Evolutionary conservation across 2,113 vertebrate genomes (phyloP), one percentile per base, ranked within the genome.

Genomic region (Cairina moschata): DNA sequence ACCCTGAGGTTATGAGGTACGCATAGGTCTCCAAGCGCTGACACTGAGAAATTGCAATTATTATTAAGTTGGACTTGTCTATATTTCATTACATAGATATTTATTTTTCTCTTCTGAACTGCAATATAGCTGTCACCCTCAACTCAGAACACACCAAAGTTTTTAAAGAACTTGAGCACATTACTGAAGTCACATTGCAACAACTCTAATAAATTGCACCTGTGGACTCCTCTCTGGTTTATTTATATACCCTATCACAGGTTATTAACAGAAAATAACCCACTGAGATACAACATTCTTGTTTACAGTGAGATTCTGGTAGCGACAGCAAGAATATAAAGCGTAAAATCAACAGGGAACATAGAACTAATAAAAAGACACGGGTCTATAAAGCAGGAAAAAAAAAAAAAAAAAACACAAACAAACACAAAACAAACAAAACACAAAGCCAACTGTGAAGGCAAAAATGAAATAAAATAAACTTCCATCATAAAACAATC

Each of bases 261-360:
- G 97, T 98, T 98, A 98, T 98, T 98, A 98, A 98, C 95, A 97
- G 98, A 98, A 98, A 97, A 98, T 98, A 98, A 98, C 97, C 97
- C 95, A 98, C 98, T 98, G 98, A 97, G 97, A 97, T 97, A 98
- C 97, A 98, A 89, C 97, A 97, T 96, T 98, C 97, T 98, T 98
- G 97, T 98, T 98, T 98, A 98, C 98, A 98, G 97, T 97, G 98
- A 98, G 97, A 96, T 96, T 95, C 95, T 97, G 97, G 95, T 98
- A 97, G 96, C 97, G 98, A 98, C 97, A 98, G 97, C 97, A 98
- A 96, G 97, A 98, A 97, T 97, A 98, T 98, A 98, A 98, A 98
- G 96, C 90, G 98, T 96, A 98, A 98, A 98, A 98, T 97, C 98
- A 98, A 97, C 97, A 97, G 98, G 98, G 97, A 98, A 96, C 97